A percentile compares a stretch with the other conserved stretches of the same genome.
phyloP scores from a whole-genome alignment of 2,888 invertebrate genomes.

The Euproctis similis region DNA sequence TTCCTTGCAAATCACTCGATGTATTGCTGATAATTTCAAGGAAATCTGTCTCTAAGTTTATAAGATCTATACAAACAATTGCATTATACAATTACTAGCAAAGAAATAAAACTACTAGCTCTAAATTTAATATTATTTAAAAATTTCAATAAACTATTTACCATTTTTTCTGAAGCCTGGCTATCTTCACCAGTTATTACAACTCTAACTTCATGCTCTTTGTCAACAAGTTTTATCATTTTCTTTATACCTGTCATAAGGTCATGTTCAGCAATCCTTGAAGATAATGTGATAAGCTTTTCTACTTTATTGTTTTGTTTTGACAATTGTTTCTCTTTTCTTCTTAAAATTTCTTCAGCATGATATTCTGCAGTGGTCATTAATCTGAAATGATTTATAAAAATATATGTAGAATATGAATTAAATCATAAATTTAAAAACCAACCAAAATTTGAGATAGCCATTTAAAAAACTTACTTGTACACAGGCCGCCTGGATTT shows the following conservation, averaged over 20 bases:
- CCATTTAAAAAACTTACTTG: too few relatives aligned
- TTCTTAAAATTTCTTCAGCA: slow-evolving; percentile 74
- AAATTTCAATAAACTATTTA: slow-evolving; percentile 18
- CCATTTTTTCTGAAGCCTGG: slow-evolving; percentile 41
- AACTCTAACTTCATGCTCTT: slow-evolving; percentile 79
- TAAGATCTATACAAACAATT: too few relatives aligned
- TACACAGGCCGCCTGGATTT: slow-evolving; percentile 82
- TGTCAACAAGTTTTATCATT: slow-evolving; percentile 79
- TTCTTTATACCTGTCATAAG: slow-evolving; percentile 78
- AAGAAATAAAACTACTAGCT: too few relatives aligned
- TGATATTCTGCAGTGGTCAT: slow-evolving; percentile 80
- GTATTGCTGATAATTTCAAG: too few relatives aligned
- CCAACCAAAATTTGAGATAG: too few relatives aligned
- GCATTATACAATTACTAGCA: too few relatives aligned
- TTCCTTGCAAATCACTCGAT: too few relatives aligned
- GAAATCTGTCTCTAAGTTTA: too few relatives aligned
- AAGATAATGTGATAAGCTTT: slow-evolving; percentile 78
- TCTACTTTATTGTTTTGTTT: slow-evolving; percentile 73
- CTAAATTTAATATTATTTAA: too few relatives aligned
- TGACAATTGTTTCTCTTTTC: slow-evolving; percentile 63
- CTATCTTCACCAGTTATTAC: slow-evolving; percentile 69
- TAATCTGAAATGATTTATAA: slow-evolving; percentile 68
- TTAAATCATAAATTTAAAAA: too few relatives aligned
- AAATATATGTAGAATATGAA: too few relatives aligned
- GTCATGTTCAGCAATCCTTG: slow-evolving; percentile 80